These are phyloP conservation scores for Coracopsis vasa DNA, from an alignment of 2,113 vertebrate genomes.

Conservation along the genomic window DNA sequence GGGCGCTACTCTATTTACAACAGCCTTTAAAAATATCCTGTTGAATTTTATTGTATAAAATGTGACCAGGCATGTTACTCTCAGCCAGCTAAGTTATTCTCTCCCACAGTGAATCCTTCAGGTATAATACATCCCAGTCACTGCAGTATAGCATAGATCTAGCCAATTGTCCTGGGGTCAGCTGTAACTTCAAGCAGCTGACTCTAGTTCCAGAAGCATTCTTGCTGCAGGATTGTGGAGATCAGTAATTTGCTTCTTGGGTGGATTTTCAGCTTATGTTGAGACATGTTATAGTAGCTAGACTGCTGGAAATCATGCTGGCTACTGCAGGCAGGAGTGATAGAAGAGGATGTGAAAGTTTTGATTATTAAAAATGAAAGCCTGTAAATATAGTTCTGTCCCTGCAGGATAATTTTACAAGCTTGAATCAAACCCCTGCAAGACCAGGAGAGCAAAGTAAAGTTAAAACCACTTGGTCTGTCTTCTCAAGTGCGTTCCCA, in stretches of 20 bases:
- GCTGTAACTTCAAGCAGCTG: neutral
- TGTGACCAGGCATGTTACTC: neutral
- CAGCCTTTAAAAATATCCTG: neutral
- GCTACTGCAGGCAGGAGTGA: neutral
- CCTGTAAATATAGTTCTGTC: constrained; percentile 9
- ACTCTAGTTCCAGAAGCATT: neutral
- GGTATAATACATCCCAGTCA: neutral
- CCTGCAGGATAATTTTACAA: neutral
- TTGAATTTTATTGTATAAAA: neutral
- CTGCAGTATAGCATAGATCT: neutral
- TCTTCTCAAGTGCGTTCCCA: neutral
- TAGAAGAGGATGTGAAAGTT: neutral
- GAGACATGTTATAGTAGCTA: neutral
- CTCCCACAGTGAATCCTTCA: neutral
- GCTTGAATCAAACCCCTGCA: neutral
- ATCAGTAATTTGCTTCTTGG: neutral
- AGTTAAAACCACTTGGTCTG: neutral
- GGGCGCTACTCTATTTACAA: neutral
- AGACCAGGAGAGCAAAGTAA: neutral
- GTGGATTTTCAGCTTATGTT: constrained; percentile 2
- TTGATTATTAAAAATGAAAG: neutral
- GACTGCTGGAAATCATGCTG: neutral
- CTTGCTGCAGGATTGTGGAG: neutral
- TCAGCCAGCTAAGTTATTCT: neutral
- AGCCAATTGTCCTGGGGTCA: neutral